phyloP scores from a whole-genome alignment of 2,888 invertebrate species.

The Thera obeliscata region DNA sequence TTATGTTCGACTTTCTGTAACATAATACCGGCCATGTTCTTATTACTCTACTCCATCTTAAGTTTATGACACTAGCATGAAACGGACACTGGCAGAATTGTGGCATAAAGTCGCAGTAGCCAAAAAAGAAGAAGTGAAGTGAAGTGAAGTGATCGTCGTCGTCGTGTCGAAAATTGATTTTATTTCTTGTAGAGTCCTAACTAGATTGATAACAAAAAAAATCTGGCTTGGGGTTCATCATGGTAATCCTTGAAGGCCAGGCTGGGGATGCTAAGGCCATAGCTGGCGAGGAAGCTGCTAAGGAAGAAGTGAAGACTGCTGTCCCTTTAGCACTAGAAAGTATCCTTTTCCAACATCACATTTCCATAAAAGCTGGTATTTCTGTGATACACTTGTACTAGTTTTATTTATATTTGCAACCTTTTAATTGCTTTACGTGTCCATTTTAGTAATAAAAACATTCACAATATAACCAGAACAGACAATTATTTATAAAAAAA shows the following conservation, averaged over 20 bases:
- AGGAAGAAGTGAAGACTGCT: conserved; percentile 66
- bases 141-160: not conserved
- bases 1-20: too few species aligned
- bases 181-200: not conserved
- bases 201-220: not conserved
- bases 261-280: conserved; percentile 67
- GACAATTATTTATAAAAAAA: too few species aligned
- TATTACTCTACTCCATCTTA: too few species aligned
- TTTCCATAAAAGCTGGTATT: conserved; percentile 1
- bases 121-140: too few species aligned
- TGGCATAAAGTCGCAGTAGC: too few species aligned
- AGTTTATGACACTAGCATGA: too few species aligned
- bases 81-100: too few species aligned
- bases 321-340: conserved; percentile 81
- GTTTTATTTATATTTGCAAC: too few species aligned
- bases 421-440: too few species aligned
- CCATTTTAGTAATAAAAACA: too few species aligned
- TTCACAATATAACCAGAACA: too few species aligned
- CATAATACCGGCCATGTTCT: too few species aligned
- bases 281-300: conserved; percentile 60
- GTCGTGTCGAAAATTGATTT: not conserved
- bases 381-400: not conserved
- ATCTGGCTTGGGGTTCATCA: conserved; percentile 43
- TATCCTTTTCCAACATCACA: conserved; percentile 74
- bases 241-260: conserved; percentile 75